Evolutionary conservation across 2,113 vertebrate species (phyloP).

Genomic region (Gallinago undulata): DNA sequence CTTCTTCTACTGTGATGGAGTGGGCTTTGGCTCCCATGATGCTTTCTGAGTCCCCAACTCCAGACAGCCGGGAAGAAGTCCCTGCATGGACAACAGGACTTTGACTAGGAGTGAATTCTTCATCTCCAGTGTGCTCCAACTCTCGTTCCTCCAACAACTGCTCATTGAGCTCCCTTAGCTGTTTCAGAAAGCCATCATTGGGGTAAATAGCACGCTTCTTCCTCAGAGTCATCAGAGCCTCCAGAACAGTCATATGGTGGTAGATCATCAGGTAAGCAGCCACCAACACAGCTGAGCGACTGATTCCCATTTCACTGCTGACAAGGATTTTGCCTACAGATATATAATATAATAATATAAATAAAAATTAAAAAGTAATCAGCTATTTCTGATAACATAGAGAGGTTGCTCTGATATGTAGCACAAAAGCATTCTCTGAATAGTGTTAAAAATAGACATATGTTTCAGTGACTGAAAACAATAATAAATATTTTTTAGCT

Average conservation of each 20-base stretch:
- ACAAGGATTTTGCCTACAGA: constrained; percentile 90
- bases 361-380: not conserved
- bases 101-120: constrained; percentile 77
- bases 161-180: constrained; percentile 92
- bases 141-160: constrained; percentile 87
- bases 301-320: constrained; percentile 94
- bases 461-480: not conserved
- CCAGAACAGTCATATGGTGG: constrained; percentile 90
- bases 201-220: constrained; percentile 90
- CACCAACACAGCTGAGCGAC: constrained; percentile 89
- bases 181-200: constrained; percentile 93
- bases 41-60: constrained; percentile 54
- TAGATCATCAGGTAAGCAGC: constrained; percentile 98
- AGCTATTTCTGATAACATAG: not conserved
- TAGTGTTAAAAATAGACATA: not conserved
- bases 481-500: not conserved
- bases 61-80: constrained; percentile 53
- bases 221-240: constrained; percentile 87
- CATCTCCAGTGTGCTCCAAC: constrained; percentile 50
- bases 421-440: not conserved
- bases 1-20: constrained; percentile 83
- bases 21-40: constrained; percentile 71
- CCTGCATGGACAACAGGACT: constrained; percentile 75
- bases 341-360: not conserved
- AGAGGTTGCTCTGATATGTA: not conserved